Evolutionary conservation across 2,113 vertebrate species (phyloP).

Genomic region (Tachycineta bicolor): DNA sequence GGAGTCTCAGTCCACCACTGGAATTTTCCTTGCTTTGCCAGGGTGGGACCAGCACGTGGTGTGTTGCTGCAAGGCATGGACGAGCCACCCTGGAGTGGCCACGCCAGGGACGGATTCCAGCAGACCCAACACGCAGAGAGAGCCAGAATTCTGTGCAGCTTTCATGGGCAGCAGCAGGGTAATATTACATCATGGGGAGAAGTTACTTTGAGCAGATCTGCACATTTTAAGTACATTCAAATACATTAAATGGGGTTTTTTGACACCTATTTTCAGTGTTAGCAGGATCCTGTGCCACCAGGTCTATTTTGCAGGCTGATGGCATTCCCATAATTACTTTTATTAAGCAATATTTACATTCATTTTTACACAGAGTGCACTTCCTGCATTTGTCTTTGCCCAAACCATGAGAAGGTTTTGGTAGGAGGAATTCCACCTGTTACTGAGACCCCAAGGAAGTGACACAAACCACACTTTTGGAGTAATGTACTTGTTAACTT

Average conservation of each 20-base stretch:
- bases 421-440: background rate
- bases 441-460: background rate
- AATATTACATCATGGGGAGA: rapidly evolving
- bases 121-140: background rate
- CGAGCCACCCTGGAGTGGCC: background rate
- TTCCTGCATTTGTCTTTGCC: background rate
- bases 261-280: background rate
- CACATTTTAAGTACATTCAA: background rate
- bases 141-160: background rate
- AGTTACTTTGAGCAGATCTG: background rate
- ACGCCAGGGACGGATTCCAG: background rate
- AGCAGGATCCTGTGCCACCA: background rate
- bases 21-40: background rate
- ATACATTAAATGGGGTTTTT: background rate
- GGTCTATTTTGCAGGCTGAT: background rate
- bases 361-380: background rate
- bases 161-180: background rate
- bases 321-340: background rate
- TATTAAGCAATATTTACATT: background rate
- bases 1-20: background rate
- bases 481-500: background rate
- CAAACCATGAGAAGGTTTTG: background rate
- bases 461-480: background rate
- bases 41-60: background rate
- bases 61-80: background rate